phyloP scores from a whole-genome alignment of 1,140 invertebrate genomes.

The Musca vetustissima region DNA sequence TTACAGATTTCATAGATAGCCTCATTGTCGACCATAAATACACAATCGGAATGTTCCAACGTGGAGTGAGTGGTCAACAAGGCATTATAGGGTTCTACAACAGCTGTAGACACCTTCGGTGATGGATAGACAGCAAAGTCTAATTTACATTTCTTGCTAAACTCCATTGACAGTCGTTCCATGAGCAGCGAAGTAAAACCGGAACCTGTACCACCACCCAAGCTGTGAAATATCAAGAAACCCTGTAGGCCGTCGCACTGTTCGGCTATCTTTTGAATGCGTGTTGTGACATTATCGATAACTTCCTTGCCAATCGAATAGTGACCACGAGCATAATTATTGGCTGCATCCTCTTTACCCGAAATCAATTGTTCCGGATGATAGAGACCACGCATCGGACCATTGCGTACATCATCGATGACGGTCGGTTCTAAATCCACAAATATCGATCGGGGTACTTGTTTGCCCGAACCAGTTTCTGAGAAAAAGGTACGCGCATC shows the following conservation, averaged over 20 bases:
- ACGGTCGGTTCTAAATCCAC: slow-evolving; percentile 59
- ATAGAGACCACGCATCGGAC: slow-evolving; percentile 64
- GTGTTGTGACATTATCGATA: slow-evolving; percentile 70
- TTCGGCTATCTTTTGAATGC: slow-evolving; percentile 73
- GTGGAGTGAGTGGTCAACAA: slow-evolving; percentile 77
- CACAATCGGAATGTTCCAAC: slow-evolving; percentile 75
- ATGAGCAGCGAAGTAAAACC: slow-evolving; percentile 71
- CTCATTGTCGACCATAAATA: slow-evolving; percentile 84
- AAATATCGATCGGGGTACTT: slow-evolving; percentile 61
- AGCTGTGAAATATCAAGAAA: slow-evolving; percentile 79
- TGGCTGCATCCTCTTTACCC: slow-evolving; percentile 81
- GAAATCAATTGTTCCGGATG: slow-evolving; percentile 74
- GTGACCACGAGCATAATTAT: slow-evolving; percentile 77
- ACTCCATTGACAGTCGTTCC: slow-evolving; percentile 66
- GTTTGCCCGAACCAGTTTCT: slow-evolving; percentile 63
- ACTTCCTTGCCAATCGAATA: slow-evolving; percentile 82
- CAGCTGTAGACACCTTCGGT: slow-evolving; percentile 76
- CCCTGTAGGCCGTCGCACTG: slow-evolving; percentile 81
- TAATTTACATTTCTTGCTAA: slow-evolving; percentile 67
- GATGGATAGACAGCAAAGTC: slow-evolving; percentile 77
- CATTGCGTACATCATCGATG: slow-evolving; percentile 65
- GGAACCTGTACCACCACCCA: slow-evolving; percentile 79
- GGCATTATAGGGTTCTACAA: slow-evolving; percentile 87
- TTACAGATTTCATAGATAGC: slow-evolving; percentile 83
- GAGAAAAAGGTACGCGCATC: slow-evolving; percentile 65